phyloP scores from a whole-genome alignment of 2,888 invertebrate species.

The Pherbina coryleti region DNA sequence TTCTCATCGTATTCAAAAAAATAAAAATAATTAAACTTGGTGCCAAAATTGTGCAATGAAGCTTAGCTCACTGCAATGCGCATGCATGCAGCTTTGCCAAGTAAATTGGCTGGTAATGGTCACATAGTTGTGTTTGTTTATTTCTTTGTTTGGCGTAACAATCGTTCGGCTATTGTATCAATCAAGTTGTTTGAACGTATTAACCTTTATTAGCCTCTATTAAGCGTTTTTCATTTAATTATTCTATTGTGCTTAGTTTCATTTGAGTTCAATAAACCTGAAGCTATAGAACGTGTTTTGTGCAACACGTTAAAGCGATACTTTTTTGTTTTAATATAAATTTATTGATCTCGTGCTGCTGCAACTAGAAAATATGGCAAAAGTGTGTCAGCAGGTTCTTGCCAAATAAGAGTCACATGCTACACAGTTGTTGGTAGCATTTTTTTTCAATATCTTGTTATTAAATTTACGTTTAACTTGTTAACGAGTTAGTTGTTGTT shows the following conservation, averaged over 20 bases:
- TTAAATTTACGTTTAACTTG: no score
- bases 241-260: background rate
- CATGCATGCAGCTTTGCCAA: no score
- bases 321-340: background rate
- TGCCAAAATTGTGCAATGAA: no score
- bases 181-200: background rate
- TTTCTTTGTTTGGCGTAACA: background rate
- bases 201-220: background rate
- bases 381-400: slow-evolving; percentile 37
- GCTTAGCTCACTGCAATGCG: no score
- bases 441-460: no score
- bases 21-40: no score
- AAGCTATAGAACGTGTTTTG: slow-evolving; percentile 26
- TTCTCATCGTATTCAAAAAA: no score
- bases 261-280: slow-evolving; percentile 37
- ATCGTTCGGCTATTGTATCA: background rate
- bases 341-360: background rate
- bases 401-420: background rate
- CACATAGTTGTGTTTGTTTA: background rate
- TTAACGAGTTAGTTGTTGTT: no score
- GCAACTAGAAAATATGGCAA: background rate
- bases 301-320: background rate
- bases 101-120: no score
- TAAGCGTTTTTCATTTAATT: background rate
- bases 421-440: no score